phyloP scores from a whole-genome alignment of 2,888 invertebrate genomes.

The Hanleya hanleyi region DNA sequence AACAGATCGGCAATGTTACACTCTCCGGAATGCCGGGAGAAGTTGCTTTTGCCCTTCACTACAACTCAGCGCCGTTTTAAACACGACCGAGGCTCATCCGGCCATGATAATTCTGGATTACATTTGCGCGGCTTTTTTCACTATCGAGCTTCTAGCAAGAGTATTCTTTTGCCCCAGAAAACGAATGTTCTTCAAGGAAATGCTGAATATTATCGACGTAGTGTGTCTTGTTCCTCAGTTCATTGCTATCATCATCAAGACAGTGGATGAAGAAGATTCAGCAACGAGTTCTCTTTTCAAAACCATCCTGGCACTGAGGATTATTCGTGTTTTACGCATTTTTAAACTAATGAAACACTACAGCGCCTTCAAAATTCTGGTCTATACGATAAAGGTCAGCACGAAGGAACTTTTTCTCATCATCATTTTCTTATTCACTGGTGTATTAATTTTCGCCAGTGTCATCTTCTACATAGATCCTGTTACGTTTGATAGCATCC shows the following conservation, averaged over 20 bases:
- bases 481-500: slow-evolving; percentile 69
- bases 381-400: slow-evolving; percentile 70
- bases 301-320: slow-evolving; percentile 61
- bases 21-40: slow-evolving; percentile 4
- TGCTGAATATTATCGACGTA: slow-evolving; percentile 69
- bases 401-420: slow-evolving; percentile 70
- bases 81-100: slow-evolving; percentile 57
- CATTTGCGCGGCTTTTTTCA: slow-evolving; percentile 63
- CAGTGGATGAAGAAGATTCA: slow-evolving; percentile 48
- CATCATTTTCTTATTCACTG: slow-evolving; percentile 70
- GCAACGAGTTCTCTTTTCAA: slow-evolving; percentile 55
- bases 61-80: slow-evolving; percentile 28
- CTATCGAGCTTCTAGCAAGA: slow-evolving; percentile 59
- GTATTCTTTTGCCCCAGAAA: slow-evolving; percentile 59
- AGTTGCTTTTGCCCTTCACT: slow-evolving; percentile 31
- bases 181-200: slow-evolving; percentile 53
- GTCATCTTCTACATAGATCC: slow-evolving; percentile 69
- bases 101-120: slow-evolving; percentile 65
- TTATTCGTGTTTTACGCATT: slow-evolving; percentile 68
- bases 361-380: slow-evolving; percentile 70
- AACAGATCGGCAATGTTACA: neutral
- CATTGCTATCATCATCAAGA: slow-evolving; percentile 61
- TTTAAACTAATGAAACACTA: slow-evolving; percentile 74
- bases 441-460: slow-evolving; percentile 71
- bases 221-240: slow-evolving; percentile 68